phyloP scores from a whole-genome alignment of 2,113 vertebrate species.

The Scytalopus superciliaris region DNA sequence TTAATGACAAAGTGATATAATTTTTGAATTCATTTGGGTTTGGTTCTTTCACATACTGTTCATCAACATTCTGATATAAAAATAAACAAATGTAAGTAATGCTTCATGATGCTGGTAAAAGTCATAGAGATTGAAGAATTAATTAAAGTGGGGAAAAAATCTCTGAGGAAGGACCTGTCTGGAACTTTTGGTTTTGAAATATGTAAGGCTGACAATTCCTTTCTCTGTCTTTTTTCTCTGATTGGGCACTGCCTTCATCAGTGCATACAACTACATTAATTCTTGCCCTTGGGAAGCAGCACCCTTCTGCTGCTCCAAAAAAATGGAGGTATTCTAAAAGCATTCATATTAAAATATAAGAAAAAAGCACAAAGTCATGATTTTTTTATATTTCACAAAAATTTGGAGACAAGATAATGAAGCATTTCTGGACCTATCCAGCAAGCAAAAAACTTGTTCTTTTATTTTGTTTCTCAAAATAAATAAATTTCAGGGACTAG shows the following conservation, averaged over 20 bases:
- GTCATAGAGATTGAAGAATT: not conserved
- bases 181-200: not conserved
- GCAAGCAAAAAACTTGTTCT: not conserved
- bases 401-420: not conserved
- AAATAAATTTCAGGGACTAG: not conserved
- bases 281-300: not conserved
- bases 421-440: not conserved
- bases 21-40: not conserved
- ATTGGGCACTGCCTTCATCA: not conserved
- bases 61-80: not conserved
- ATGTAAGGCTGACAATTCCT: not conserved
- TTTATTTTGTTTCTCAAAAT: not conserved
- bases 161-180: not conserved
- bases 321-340: not conserved
- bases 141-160: not conserved
- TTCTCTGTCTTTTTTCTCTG: not conserved
- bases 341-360: not conserved
- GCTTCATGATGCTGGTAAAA: not conserved
- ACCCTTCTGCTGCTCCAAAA: not conserved
- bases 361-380: not conserved
- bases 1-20: conserved; percentile 5
- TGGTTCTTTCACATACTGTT: not conserved
- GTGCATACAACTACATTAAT: not conserved
- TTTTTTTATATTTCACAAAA: not conserved
- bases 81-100: not conserved